A percentile compares a stretch with the other conserved stretches of the same genome.
Conservation (phyloP, 35 echinoderm and acorn worm genomes). For the Anneissia japonica region DNA sequence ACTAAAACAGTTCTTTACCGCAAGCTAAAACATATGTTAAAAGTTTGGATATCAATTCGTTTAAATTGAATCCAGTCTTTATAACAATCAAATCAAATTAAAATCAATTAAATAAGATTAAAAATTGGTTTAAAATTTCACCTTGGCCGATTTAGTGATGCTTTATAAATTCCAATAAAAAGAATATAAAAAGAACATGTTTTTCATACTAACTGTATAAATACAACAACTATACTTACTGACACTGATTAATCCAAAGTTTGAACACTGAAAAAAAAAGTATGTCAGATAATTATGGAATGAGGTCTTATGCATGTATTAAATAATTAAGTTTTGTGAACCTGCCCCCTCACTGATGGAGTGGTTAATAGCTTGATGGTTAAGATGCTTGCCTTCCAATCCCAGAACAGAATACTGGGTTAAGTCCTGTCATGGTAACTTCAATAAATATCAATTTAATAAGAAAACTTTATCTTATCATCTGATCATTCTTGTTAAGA, state of each 20-base stretch:
- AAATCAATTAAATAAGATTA: neutral
- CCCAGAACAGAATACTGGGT: neutral
- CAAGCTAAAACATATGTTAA: no score
- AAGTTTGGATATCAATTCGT: no score
- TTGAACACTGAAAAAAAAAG: constrained; percentile 68
- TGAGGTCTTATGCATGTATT: neutral
- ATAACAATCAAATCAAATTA: neutral
- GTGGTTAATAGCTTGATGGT: neutral
- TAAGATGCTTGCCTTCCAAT: neutral
- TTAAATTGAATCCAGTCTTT: no score
- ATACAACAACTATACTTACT: constrained; percentile 58
- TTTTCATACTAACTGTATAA: neutral
- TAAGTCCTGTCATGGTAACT: neutral
- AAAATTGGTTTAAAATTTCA: neutral
- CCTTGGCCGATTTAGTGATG: constrained; percentile 16
- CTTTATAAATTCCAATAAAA: constrained; percentile 7
- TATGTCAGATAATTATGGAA: neutral
- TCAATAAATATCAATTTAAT: no score
- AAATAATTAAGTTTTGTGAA: neutral
- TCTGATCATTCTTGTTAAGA: no score
- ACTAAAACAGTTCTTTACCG: no score
- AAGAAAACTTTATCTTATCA: no score
- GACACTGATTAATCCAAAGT: constrained; percentile 40
- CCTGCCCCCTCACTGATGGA: neutral
- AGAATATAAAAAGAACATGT: neutral